Percentiles rank a stretch among this genome's conserved stretches.
These are phyloP conservation scores for Palythoa grandis DNA, from an alignment of 92 coral and sea anemone genomes.

Conservation along the genomic window DNA sequence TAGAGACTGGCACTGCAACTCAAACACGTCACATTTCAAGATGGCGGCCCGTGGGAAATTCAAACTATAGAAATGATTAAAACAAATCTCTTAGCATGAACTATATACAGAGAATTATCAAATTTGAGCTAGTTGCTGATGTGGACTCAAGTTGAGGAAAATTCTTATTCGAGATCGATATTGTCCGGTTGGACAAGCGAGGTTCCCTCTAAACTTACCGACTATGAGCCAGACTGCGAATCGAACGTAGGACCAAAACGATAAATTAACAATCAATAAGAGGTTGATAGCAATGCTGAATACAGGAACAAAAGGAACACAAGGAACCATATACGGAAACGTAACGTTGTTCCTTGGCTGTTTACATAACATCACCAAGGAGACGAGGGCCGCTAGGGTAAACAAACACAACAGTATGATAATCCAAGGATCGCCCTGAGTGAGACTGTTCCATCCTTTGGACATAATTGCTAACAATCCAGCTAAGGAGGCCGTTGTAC, in stretches of 20 bases:
- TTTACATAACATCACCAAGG: not conserved
- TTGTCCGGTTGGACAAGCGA: too few species aligned
- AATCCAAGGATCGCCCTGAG: not conserved
- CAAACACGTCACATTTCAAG: too few species aligned
- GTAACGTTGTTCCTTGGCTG: conserved; percentile 19
- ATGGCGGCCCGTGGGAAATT: too few species aligned
- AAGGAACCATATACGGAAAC: conserved; percentile 31
- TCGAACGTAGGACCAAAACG: conserved; percentile 34
- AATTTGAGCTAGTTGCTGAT: too few species aligned
- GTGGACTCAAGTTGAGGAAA: too few species aligned
- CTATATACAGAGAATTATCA: too few species aligned
- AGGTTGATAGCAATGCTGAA: conserved; percentile 26
- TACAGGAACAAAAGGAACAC: conserved; percentile 24
- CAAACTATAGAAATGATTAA: too few species aligned
- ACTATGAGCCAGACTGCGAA: conserved; percentile 12
- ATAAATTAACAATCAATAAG: conserved; percentile 5
- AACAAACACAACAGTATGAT: not conserved
- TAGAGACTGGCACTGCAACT: too few species aligned
- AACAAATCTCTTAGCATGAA: too few species aligned
- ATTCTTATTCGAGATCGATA: too few species aligned
- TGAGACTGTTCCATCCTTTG: conserved; percentile 11
- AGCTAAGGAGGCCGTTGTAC: conserved; percentile 16
- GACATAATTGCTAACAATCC: conserved; percentile 13
- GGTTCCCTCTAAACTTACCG: too few species aligned
- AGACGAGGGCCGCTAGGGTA: not conserved